Base-by-base conservation (phyloP, 2,888 invertebrate species). In the Harmothoe impar region DNA sequence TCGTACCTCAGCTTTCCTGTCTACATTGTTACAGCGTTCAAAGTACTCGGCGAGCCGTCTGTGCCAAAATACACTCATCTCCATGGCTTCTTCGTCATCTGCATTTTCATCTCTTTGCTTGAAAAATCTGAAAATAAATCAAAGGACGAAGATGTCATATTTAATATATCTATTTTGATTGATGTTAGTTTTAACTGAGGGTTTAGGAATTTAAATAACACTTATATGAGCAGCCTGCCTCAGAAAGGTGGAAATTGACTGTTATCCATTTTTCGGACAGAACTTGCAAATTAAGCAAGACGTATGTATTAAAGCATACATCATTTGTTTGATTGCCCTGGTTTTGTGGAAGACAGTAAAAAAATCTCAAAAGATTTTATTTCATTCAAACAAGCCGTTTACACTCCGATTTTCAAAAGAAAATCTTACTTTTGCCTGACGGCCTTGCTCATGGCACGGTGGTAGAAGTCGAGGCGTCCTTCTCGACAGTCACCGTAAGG, bases 1-100 rank as follows among this genome's bases (percentile, higher is more conserved):
- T n/a, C n/a, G 77, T 91, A 94, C 95, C 94, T 95, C 95, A 15
- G 94, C 94, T 92, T 94, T 93, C 91, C 95, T 93, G 35, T 94
- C 94, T 25, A 94, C 90, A 91, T 95, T 94, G 25, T 93, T 91
- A 29, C 93, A 92, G 88, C 93, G 91, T 89, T 93, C 93, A 92
- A 95, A 95, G 91, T 93, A 95, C 90, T 94, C 94, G 7, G 95
- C 95, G 33, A 95, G 93, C 91, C 94, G 94, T 91, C 93, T 94
- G 92, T 95, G 95, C 95, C 95, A 95, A 68, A 91, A 92, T 17
- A 85, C 33, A 56, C 56, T 91, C 29, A 91, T 85, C n/a, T 91
- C 91, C 56, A 84, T 54, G 0, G 85, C 86, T 62, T 92, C 92
- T 29, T 92, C 91, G 10, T 77, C 33, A 10, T 85, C 54, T 31